Evolutionary conservation across 64 coral and sea anemone species (phyloP).

Genomic region (Anthopleura sola): DNA sequence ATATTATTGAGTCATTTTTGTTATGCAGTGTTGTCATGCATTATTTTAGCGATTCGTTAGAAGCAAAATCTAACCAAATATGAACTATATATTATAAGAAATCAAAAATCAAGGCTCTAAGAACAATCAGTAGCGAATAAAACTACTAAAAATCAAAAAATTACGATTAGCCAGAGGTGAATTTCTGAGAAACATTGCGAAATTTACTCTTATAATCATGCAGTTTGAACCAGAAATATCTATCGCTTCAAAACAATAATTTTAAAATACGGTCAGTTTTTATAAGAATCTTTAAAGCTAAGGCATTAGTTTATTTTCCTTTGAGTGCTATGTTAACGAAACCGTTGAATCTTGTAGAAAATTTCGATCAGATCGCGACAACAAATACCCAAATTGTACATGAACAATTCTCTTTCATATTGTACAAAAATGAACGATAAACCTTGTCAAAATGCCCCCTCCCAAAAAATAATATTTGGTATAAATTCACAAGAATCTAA

Average conservation of each 20-base stretch:
- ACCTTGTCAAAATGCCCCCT: not conserved
- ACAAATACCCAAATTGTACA: not conserved
- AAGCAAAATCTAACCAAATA: not conserved
- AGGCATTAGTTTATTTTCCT: not conserved
- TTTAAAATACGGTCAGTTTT: not conserved
- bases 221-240: not conserved
- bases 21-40: conserved; percentile 21
- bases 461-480: not conserved
- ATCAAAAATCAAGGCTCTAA: not conserved
- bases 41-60: conserved; percentile 3
- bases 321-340: not conserved
- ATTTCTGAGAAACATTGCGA: not conserved
- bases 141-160: not conserved
- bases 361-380: not conserved
- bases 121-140: not conserved
- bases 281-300: not conserved
- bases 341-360: not conserved
- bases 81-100: not conserved
- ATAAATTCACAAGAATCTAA: not conserved
- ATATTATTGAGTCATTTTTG: conserved; percentile 15
- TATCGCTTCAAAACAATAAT: not conserved
- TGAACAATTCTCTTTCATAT: not conserved
- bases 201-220: not conserved
- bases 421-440: not conserved
- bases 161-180: not conserved